phyloP scores from a whole-genome alignment of 1,140 invertebrate species.

The Agrypnia vestita region DNA sequence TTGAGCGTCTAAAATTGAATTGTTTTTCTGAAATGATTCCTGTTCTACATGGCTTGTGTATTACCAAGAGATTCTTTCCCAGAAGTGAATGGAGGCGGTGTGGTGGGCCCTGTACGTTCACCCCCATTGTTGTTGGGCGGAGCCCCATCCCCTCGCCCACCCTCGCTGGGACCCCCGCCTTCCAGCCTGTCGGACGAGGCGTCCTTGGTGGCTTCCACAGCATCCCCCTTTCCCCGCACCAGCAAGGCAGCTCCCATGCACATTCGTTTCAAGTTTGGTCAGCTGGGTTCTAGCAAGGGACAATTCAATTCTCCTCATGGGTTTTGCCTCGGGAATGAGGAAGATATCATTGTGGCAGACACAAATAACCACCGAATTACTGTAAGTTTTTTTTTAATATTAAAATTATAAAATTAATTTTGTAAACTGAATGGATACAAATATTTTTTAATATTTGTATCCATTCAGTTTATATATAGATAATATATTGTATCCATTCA shows the following conservation, averaged over 20 bases:
- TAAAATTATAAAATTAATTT: too few species aligned
- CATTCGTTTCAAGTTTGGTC: slow-evolving; percentile 94
- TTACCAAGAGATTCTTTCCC: not conserved
- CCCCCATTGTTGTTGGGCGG: slow-evolving; percentile 31
- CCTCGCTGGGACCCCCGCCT: slow-evolving; percentile 52
- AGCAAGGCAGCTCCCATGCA: slow-evolving; percentile 88
- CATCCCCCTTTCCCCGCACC: slow-evolving; percentile 73
- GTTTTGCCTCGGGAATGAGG: slow-evolving; percentile 94
- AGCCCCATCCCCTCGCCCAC: slow-evolving; percentile 26
- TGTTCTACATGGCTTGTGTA: too few species aligned
- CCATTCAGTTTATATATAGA: too few species aligned
- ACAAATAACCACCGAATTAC: slow-evolving; percentile 97
- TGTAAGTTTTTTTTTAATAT: slow-evolving; percentile 76
- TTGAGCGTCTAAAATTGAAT: too few species aligned
- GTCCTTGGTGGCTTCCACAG: slow-evolving; percentile 64
- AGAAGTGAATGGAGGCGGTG: slow-evolving; percentile 42
- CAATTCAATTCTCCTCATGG: slow-evolving; percentile 98
- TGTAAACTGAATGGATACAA: too few species aligned
- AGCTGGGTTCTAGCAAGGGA: slow-evolving; percentile 90
- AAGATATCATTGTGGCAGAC: slow-evolving; percentile 96
- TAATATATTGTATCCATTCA: too few species aligned
- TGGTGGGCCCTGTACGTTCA: slow-evolving; percentile 10
- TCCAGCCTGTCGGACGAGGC: slow-evolving; percentile 67
- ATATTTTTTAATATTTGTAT: too few species aligned
- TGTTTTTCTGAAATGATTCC: too few species aligned